These are phyloP conservation scores for Stichopus horrens DNA, from an alignment of 53 echinoderm and acorn worm genomes.

Conservation along the genomic window DNA sequence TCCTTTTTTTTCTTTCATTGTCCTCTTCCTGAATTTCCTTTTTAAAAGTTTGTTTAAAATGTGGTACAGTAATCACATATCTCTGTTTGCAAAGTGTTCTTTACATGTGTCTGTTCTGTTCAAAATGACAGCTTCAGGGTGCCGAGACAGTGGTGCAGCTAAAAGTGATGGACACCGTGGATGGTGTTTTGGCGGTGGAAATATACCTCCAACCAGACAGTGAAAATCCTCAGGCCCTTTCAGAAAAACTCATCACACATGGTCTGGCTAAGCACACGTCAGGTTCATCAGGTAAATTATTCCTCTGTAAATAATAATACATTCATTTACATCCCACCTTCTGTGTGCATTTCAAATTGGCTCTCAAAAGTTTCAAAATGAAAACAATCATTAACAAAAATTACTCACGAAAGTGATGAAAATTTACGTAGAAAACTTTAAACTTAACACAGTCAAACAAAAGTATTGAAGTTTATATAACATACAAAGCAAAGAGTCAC, in stretches of 20 bases:
- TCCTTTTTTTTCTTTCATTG: background rate
- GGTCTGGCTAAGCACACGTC: background rate
- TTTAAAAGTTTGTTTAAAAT: too few relatives aligned
- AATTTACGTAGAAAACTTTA: too few relatives aligned
- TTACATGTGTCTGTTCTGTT: background rate
- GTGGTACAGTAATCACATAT: background rate
- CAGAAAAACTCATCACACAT: constrained; percentile 3
- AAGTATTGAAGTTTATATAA: too few relatives aligned
- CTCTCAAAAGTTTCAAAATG: too few relatives aligned
- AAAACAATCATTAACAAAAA: too few relatives aligned
- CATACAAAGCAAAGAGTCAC: too few relatives aligned
- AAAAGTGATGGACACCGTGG: constrained; percentile 1
- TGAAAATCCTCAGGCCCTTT: background rate
- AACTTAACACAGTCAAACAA: too few relatives aligned
- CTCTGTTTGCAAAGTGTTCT: background rate
- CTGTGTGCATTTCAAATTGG: too few relatives aligned
- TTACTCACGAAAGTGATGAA: too few relatives aligned
- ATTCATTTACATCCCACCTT: too few relatives aligned
- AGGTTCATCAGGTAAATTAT: background rate
- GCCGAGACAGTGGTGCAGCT: constrained; percentile 4
- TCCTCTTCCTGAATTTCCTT: too few relatives aligned
- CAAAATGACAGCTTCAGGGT: background rate
- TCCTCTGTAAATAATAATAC: background rate
- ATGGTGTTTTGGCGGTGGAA: background rate
- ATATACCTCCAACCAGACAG: background rate